A percentile compares a stretch with the other conserved stretches of the same genome.
These are phyloP conservation scores for Gopherus evgoodei DNA, from an alignment of 2,113 vertebrate species.

Conservation along the genomic window DNA sequence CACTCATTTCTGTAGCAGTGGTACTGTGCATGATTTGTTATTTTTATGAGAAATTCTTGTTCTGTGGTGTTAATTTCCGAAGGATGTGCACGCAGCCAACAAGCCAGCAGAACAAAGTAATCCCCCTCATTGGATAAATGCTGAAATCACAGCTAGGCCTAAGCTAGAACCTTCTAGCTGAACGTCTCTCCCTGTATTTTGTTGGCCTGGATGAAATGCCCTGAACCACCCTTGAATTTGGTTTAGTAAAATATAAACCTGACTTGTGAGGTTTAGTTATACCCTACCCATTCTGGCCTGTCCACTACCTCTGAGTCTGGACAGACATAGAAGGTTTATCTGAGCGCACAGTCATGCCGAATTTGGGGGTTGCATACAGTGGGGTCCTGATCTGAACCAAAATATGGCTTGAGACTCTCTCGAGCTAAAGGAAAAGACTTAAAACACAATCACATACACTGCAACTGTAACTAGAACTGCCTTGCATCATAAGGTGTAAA, in stretches of 20 bases:
- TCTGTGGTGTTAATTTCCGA: neutral
- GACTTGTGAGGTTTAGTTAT: neutral
- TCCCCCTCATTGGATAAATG: neutral
- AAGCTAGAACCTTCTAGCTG: accelerated
- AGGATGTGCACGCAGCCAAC: neutral
- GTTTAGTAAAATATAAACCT: neutral
- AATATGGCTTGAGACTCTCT: neutral
- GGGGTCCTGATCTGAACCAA: neutral
- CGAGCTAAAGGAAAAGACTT: neutral
- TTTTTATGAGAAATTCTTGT: neutral
- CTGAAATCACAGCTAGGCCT: accelerated
- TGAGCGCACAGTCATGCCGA: neutral
- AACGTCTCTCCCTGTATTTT: neutral
- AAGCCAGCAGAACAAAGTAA: neutral
- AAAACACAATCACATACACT: neutral
- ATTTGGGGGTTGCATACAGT: accelerated
- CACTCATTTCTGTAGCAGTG: neutral
- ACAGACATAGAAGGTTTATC: too few relatives aligned
- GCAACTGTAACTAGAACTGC: neutral
- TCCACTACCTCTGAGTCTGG: neutral
- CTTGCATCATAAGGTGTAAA: neutral
- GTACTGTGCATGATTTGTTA: neutral
- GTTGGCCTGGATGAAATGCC: neutral
- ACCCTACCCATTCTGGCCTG: neutral
- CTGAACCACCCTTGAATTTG: neutral